Conservation (phyloP, 2,888 invertebrate genomes). For the Alviniconcha strummeri region DNA sequence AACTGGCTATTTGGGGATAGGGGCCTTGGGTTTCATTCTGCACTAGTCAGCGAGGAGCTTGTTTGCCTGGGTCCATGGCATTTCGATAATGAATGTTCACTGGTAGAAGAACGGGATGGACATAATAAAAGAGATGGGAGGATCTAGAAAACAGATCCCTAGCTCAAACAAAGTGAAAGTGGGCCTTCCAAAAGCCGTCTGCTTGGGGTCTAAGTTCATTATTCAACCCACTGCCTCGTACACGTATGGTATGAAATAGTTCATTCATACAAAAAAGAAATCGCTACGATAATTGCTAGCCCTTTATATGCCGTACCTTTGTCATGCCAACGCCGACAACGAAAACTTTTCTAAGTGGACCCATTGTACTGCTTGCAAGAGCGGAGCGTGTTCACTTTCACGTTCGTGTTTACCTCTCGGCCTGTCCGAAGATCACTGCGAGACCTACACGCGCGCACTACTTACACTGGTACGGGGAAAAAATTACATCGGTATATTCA, state of each 20-base stretch:
- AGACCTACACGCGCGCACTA: conserved; percentile 30
- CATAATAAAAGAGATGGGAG: no score
- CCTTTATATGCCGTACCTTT: conserved; percentile 78
- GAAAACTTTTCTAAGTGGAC: conserved; percentile 78
- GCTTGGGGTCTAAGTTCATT: conserved; percentile 21
- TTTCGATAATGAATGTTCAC: no score
- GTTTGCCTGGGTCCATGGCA: no score
- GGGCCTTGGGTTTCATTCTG: no score
- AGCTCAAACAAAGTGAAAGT: no score
- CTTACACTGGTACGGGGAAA: conserved; percentile 29
- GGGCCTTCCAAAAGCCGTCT: no score
- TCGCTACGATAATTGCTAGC: not conserved
- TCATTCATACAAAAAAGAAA: not conserved
- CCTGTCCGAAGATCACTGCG: conserved; percentile 32
- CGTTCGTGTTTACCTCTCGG: conserved; percentile 23
- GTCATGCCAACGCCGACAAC: conserved; percentile 98
- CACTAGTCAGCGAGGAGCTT: no score
- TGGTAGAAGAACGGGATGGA: no score
- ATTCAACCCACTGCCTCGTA: no score
- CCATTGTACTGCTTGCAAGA: conserved; percentile 24
- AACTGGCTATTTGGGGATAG: no score
- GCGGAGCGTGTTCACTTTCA: not conserved
- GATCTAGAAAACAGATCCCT: no score
- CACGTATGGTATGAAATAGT: conserved; percentile 23
- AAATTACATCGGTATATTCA: conserved; percentile 30